Evolutionary conservation across 2,888 invertebrate species (phyloP).

Genomic region (Actias luna): DNA sequence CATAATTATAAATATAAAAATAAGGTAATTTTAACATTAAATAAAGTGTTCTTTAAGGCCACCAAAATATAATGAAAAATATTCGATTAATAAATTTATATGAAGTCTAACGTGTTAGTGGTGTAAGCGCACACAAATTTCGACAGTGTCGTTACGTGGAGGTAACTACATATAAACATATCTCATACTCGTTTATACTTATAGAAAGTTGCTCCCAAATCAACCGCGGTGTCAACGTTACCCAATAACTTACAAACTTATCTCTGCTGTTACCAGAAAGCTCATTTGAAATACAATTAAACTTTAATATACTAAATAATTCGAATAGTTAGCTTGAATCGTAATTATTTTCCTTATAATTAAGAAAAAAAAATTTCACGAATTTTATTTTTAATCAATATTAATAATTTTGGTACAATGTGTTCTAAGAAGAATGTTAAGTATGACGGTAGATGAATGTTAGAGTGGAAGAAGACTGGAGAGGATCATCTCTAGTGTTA

Average conservation of each 20-base stretch:
- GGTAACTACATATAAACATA: conserved; percentile 38
- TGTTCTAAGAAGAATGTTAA: no score
- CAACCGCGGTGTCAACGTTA: conserved; percentile 64
- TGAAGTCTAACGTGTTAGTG: conserved; percentile 25
- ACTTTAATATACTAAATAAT: neutral
- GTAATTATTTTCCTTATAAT: neutral
- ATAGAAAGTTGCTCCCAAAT: conserved; percentile 78
- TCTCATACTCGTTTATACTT: conserved; percentile 59
- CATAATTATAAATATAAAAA: neutral
- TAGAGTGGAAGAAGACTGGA: no score
- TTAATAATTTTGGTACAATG: no score
- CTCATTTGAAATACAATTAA: conserved; percentile 13
- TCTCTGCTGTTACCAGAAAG: conserved; percentile 25
- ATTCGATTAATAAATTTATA: conserved; percentile 15
- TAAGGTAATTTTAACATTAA: neutral
- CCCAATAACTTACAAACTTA: conserved; percentile 48
- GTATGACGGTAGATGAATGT: no score
- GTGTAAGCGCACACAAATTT: conserved; percentile 43
- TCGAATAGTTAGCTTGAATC: neutral
- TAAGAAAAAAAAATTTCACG: no score
- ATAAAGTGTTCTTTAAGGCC: neutral
- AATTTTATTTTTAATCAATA: no score
- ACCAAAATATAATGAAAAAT: neutral
- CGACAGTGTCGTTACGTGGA: conserved; percentile 52
- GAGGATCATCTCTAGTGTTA: no score